phyloP scores from a whole-genome alignment of 2,888 invertebrate species.

The Drosophila neoperkinsi region DNA sequence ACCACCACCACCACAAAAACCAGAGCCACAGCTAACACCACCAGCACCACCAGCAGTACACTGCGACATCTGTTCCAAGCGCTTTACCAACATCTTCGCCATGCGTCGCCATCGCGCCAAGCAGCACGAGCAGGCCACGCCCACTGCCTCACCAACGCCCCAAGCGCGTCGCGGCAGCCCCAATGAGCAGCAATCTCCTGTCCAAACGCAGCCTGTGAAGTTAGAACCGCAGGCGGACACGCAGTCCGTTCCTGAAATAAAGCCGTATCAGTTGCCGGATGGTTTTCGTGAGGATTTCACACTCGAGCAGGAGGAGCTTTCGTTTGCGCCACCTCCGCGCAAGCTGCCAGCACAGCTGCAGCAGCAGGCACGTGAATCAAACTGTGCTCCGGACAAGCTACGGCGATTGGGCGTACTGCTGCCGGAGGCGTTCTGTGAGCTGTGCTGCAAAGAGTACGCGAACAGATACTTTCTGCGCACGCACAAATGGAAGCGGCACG shows the following conservation, averaged over 20 bases:
- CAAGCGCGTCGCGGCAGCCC: constrained; percentile 50
- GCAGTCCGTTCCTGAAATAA: constrained; percentile 28
- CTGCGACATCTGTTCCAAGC: constrained; percentile 90
- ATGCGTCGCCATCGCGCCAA: constrained; percentile 90
- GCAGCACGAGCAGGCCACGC: constrained; percentile 86
- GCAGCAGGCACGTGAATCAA: constrained; percentile 89
- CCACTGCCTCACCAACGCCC: constrained; percentile 44
- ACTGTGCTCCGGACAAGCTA: constrained; percentile 90
- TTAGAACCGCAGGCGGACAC: constrained; percentile 43
- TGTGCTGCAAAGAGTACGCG: constrained; percentile 96
- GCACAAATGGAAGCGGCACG: constrained; percentile 97
- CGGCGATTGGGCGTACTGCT: constrained; percentile 92
- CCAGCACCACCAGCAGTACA: constrained; percentile 83
- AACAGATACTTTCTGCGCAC: constrained; percentile 96
- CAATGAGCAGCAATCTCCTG: constrained; percentile 30
- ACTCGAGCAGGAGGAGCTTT: constrained; percentile 85
- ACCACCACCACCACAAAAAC: constrained; percentile 44
- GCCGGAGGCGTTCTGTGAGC: constrained; percentile 96
- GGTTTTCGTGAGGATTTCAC: constrained; percentile 85
- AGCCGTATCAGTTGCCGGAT: constrained; percentile 84
- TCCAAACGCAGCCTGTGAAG: constrained; percentile 39
- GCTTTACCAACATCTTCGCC: constrained; percentile 90
- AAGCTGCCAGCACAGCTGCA: constrained; percentile 88
- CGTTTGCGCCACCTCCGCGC: constrained; percentile 86
- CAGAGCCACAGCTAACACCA: constrained; percentile 54